A percentile compares a stretch with the other conserved stretches of the same genome.
phyloP scores from a whole-genome alignment of 2,888 invertebrate genomes.

The Osedax fenrisi region DNA sequence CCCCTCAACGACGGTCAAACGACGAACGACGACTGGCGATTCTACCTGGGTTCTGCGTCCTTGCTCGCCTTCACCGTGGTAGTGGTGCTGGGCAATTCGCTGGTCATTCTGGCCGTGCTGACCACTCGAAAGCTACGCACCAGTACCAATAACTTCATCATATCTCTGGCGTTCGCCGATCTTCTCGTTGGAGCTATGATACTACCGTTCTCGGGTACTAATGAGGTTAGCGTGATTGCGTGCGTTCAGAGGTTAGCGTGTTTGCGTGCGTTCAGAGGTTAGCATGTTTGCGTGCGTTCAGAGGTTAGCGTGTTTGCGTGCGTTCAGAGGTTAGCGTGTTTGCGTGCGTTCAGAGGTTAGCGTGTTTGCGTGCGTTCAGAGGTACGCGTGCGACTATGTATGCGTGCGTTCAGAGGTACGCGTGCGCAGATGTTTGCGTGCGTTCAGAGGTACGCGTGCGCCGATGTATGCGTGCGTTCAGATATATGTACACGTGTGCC shows the following conservation, averaged over 20 bases:
- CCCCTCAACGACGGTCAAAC: no score
- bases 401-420: not conserved
- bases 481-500: not conserved
- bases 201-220: slow-evolving; percentile 83
- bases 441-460: not conserved
- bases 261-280: no score
- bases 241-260: no score
- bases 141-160: slow-evolving; percentile 92
- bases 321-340: no score
- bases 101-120: slow-evolving; percentile 82
- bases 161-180: slow-evolving; percentile 88
- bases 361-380: not conserved
- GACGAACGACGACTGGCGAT: no score
- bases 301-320: no score
- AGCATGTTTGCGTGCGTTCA: no score
- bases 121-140: slow-evolving; percentile 74
- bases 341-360: no score
- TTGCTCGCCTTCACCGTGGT: slow-evolving; percentile 62
- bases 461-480: not conserved
- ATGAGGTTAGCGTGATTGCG: slow-evolving; percentile 59
- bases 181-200: slow-evolving; percentile 86
- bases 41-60: slow-evolving; percentile 21
- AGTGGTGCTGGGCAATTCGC: slow-evolving; percentile 78
- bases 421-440: not conserved
- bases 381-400: not conserved